Evolutionary conservation across 2,797 vertebrate species (phyloP).

Genomic region (Labeo calbasu): DNA sequence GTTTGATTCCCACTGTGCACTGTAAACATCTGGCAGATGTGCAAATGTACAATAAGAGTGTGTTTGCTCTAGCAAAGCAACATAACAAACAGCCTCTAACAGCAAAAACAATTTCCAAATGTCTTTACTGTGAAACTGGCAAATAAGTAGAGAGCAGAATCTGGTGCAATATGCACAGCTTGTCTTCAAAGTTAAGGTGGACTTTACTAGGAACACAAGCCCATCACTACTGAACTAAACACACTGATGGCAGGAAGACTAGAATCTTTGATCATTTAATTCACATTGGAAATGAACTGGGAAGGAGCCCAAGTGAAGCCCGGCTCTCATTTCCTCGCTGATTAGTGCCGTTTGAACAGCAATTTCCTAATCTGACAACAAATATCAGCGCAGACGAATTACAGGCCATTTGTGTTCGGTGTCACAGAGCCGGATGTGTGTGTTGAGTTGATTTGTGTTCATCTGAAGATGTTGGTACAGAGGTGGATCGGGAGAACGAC

Average conservation of each 20-base stretch:
- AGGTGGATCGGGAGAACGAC: background rate
- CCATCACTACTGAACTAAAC: constrained; percentile 49
- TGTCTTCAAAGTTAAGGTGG: constrained; percentile 14
- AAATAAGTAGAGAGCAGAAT: background rate
- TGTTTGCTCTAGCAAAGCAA: background rate
- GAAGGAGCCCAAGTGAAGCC: constrained; percentile 48
- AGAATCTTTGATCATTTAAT: constrained; percentile 67
- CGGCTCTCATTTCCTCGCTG: constrained; percentile 66
- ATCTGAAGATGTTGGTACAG: constrained; percentile 11
- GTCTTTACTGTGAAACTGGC: background rate
- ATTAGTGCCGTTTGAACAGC: constrained; percentile 65
- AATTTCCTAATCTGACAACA: constrained; percentile 66
- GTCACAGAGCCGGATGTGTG: constrained; percentile 45
- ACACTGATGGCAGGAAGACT: constrained; percentile 53
- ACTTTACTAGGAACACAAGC: constrained; percentile 63
- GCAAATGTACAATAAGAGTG: background rate
- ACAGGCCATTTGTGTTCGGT: constrained; percentile 53
- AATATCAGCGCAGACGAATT: constrained; percentile 57
- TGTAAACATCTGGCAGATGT: background rate
- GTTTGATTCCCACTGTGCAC: background rate
- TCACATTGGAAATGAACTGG: constrained; percentile 65
- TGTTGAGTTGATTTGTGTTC: constrained; percentile 5
- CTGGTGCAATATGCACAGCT: background rate
- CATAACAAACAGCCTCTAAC: background rate
- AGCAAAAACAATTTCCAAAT: background rate